Conservation (phyloP, 1,140 invertebrate genomes). For the Sycophila sp. region DNA sequence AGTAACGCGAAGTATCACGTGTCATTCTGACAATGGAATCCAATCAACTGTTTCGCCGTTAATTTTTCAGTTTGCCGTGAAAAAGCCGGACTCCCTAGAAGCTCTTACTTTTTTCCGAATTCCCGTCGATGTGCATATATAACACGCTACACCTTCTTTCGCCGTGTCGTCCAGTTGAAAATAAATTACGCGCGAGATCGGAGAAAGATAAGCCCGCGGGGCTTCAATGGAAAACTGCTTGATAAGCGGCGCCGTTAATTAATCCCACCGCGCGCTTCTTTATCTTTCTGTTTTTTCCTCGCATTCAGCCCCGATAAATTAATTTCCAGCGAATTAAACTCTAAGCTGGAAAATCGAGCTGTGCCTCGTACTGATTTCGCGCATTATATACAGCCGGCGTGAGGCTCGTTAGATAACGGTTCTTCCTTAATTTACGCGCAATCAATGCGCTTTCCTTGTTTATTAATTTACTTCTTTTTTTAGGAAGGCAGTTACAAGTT, state of each 20-base stretch:
- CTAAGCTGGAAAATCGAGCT: conserved; percentile 31
- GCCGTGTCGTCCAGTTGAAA: too few species aligned
- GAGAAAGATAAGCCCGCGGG: conserved; percentile 29
- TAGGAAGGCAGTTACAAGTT: too few species aligned
- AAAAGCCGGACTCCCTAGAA: too few species aligned
- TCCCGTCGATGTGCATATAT: not conserved
- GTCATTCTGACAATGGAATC: too few species aligned
- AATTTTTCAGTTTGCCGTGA: too few species aligned
- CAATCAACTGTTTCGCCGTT: too few species aligned
- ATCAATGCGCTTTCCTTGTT: not conserved
- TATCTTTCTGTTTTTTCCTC: conserved; percentile 9
- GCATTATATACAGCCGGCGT: conserved; percentile 20
- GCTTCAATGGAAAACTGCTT: conserved; percentile 35
- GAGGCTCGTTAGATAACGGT: conserved; percentile 13
- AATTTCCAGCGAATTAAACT: conserved; percentile 34
- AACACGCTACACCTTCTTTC: too few species aligned
- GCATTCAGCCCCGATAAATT: conserved; percentile 27
- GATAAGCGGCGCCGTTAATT: conserved; percentile 37
- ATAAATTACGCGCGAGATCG: conserved; percentile 35
- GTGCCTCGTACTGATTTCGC: not conserved
- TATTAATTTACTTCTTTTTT: conserved; percentile 2
- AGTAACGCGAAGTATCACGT: too few species aligned
- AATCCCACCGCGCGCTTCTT: conserved; percentile 35
- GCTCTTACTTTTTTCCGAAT: not conserved
- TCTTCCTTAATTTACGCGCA: conserved; percentile 4